Evolutionary conservation across 2,888 invertebrate species (phyloP).

Genomic region (Tortrix viridana): DNA sequence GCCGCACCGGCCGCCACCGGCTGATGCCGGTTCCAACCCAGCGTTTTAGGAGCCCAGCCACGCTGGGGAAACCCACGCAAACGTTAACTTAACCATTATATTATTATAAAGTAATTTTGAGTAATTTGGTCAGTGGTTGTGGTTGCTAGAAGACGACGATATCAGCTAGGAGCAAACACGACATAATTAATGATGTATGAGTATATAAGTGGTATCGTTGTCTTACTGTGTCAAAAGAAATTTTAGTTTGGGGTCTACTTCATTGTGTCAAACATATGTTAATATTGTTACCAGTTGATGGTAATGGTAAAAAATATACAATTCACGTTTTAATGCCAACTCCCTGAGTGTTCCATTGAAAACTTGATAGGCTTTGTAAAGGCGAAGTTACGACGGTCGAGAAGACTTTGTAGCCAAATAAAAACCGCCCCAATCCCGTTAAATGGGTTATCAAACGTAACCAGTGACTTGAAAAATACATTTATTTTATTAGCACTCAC

Average conservation of each 20-base stretch:
- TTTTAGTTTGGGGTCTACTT: too few species aligned
- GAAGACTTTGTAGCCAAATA: conserved; percentile 18
- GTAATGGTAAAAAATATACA: too few species aligned
- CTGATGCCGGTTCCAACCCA: conserved; percentile 46
- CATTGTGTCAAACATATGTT: too few species aligned
- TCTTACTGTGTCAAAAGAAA: too few species aligned
- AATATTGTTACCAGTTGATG: too few species aligned
- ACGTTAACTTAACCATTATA: conserved; percentile 4
- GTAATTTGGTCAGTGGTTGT: too few species aligned
- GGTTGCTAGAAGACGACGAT: too few species aligned
- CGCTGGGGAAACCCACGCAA: conserved; percentile 22
- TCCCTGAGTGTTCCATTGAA: not conserved
- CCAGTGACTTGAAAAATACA: conserved; percentile 36
- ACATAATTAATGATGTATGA: too few species aligned
- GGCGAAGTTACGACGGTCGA: conserved; percentile 20
- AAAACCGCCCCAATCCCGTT: conserved; percentile 24
- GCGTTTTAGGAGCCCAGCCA: conserved; percentile 38
- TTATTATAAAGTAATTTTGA: conserved; percentile 18
- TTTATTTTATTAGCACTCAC: conserved; percentile 37
- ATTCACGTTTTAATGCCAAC: conserved; percentile 2
- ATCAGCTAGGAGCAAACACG: too few species aligned
- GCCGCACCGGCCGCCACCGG: conserved; percentile 61
- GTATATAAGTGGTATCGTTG: too few species aligned
- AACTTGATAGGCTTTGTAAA: conserved; percentile 6
- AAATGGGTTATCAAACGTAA: conserved; percentile 36